Base-by-base conservation (phyloP, 1,140 invertebrate genomes). In the Uloborus diversus region DNA sequence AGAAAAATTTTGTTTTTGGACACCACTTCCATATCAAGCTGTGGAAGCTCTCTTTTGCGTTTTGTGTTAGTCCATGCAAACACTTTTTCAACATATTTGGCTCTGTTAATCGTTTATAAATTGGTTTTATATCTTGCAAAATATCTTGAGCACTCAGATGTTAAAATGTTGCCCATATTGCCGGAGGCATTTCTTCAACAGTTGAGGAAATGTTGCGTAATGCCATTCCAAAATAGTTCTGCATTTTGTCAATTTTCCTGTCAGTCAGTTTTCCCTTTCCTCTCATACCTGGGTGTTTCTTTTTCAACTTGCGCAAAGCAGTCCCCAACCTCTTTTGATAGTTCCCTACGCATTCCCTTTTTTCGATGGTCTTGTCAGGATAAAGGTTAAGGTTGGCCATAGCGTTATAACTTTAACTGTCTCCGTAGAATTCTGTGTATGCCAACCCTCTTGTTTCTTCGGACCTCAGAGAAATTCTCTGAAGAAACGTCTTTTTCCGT, bases 211-310 rank as follows among this genome's bases (percentile, higher is more conserved):
- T 64, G 14, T 64, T 27, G 11, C 61, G 25, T 9, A 64, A 32
- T n/a, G 61, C 61, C 9, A 64, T 27, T 1, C 61, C 61, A 28
- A 64, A 64, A 32, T 64, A 64, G 27, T 64, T 64, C 7, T 64
- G 61, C 61, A n/a, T n/a, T n/a, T n/a, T n/a, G n/a, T n/a, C n/a
- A n/a, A n/a, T n/a, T n/a, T n/a, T n/a, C n/a, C n/a, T 30, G 27
- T 30, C 14, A 9, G 23, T 64, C 14, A 64, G 23, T 64, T 64
- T 64, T 4, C 61, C 61, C 14, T n/a, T 33, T 14, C 61, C 61
- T 32, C 32, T 20, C 9, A 23, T 57, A 2, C 61, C 30, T 64
- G 13, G 1, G 17, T 17, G n/a, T 32, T 11, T 7, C n/a, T 64
- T 64, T 32, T 35, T 32, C 23, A 64, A 25, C 27, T 57, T 57